These are phyloP conservation scores for Epinotia bilunana DNA, from an alignment of 2,888 invertebrate genomes.

Conservation along the genomic window DNA sequence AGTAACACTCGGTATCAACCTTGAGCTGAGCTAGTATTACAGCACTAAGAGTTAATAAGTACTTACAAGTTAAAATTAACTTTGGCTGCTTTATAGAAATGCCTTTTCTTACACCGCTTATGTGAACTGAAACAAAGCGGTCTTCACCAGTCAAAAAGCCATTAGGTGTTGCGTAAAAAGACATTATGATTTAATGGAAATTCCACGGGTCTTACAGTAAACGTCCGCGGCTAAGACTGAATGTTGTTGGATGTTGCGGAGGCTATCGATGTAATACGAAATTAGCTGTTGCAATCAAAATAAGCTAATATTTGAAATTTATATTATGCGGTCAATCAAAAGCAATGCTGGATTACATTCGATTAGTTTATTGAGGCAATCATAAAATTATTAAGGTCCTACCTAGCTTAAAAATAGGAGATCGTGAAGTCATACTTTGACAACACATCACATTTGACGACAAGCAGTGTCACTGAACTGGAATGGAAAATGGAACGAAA, in stretches of 20 bases:
- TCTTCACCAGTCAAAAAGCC: constrained; percentile 56
- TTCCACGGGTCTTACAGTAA: constrained; percentile 60
- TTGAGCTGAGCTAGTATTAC: constrained; percentile 10
- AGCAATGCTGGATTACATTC: not conserved
- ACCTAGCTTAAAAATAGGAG: not conserved
- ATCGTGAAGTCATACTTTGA: not conserved
- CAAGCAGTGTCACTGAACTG: no score
- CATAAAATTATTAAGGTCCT: not conserved
- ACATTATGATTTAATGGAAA: constrained; percentile 70
- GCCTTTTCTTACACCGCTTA: constrained; percentile 3
- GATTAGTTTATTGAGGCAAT: not conserved
- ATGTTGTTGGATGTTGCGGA: constrained; percentile 47
- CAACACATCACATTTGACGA: not conserved
- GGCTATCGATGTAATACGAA: constrained; percentile 69
- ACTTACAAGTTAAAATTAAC: constrained; percentile 22
- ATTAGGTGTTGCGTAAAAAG: constrained; percentile 65
- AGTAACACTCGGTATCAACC: not conserved
- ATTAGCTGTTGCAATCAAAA: constrained; percentile 72
- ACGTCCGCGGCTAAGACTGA: constrained; percentile 34
- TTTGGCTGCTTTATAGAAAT: constrained; percentile 19
- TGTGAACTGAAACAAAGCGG: constrained; percentile 43
- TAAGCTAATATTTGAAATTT: constrained; percentile 63
- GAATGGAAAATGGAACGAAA: no score
- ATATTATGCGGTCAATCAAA: constrained; percentile 49
- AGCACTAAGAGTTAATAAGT: constrained; percentile 22